Conservation (phyloP, 2,113 vertebrate species). For the Tupaia chinensis region DNA sequence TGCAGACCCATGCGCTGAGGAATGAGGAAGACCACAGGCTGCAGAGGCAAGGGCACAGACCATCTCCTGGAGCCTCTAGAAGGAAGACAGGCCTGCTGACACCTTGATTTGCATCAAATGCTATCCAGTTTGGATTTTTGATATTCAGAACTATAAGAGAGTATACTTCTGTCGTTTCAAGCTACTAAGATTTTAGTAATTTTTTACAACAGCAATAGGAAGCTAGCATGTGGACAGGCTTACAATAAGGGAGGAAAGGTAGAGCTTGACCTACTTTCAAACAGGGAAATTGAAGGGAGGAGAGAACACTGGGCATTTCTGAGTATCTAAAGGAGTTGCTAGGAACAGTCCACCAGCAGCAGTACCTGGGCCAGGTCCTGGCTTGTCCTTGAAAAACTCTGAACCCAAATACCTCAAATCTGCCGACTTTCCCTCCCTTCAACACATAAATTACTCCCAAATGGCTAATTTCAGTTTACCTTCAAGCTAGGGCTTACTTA, state of each 20-base stretch:
- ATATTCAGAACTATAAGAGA: background rate
- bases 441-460: background rate
- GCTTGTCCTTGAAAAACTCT: background rate
- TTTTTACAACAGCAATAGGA: background rate
- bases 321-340: background rate
- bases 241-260: background rate
- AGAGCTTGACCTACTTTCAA: background rate
- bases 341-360: background rate
- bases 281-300: too few relatives aligned
- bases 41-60: background rate
- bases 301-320: background rate
- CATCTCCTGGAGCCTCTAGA: accelerated
- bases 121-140: background rate
- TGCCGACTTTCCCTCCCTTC: background rate
- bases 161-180: background rate
- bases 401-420: accelerated
- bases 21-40: background rate
- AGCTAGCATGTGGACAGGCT: background rate
- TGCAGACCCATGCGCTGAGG: background rate
- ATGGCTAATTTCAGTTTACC: background rate
- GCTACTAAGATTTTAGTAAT: background rate
- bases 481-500: background rate
- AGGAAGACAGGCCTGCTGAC: background rate
- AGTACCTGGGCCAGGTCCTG: accelerated
- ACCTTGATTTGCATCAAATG: background rate